Conservation (phyloP, 2,113 vertebrate species). For the Archilochus colubris region DNA sequence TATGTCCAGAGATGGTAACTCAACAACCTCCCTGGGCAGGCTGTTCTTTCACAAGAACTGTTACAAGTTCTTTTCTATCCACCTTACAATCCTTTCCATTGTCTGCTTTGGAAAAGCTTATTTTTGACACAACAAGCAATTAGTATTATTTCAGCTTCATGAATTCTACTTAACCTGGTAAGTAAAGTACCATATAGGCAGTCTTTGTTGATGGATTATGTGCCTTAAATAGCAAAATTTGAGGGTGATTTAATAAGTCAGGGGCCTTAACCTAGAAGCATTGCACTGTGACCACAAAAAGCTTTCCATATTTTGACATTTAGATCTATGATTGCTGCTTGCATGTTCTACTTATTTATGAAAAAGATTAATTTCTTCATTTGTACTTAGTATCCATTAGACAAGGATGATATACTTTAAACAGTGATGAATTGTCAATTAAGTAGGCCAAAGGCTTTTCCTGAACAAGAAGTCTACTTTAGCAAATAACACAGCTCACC, state of each 20-base stretch:
- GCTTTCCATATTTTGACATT: not conserved
- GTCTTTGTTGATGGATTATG: not conserved
- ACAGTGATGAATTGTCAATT: not conserved
- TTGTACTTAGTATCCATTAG: not conserved
- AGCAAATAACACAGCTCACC: not conserved
- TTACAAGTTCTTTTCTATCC: not conserved
- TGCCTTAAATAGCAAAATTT: not conserved
- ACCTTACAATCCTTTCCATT: not conserved
- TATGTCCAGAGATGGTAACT: too few species aligned
- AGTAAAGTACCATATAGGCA: slow-evolving; percentile 5
- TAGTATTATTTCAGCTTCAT: not conserved
- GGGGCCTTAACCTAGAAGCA: not conserved
- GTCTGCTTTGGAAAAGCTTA: not conserved
- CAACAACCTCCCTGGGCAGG: too few species aligned
- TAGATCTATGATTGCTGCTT: not conserved
- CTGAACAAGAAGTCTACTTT: not conserved
- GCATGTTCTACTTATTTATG: not conserved
- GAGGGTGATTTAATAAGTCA: not conserved
- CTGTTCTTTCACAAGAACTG: not conserved
- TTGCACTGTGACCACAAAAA: not conserved
- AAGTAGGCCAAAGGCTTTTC: not conserved
- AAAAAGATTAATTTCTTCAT: not conserved
- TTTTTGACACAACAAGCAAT: not conserved
- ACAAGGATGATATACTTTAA: not conserved
- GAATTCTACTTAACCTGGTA: not conserved